phyloP scores from a whole-genome alignment of 2,888 invertebrate species.

The Mylabris sibirica region DNA sequence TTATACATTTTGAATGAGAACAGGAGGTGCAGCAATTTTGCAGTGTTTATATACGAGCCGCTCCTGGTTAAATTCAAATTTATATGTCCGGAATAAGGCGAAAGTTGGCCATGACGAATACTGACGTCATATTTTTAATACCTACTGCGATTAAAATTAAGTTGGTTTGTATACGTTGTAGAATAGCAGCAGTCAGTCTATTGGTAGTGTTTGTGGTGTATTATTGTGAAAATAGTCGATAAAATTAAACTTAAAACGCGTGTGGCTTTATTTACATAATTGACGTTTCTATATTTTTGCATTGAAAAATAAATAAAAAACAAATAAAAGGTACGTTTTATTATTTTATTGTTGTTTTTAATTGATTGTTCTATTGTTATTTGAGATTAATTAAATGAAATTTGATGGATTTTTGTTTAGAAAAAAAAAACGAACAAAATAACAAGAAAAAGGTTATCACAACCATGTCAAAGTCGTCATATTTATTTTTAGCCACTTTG shows the following conservation, averaged over 20 bases:
- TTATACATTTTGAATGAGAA: too few species aligned
- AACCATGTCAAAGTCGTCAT: constrained; percentile 30
- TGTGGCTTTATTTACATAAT: constrained; percentile 12
- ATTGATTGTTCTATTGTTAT: not conserved
- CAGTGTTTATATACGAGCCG: too few species aligned
- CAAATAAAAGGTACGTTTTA: not conserved
- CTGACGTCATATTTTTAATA: not conserved
- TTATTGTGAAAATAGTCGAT: not conserved
- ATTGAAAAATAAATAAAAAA: not conserved
- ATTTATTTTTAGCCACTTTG: constrained; percentile 21
- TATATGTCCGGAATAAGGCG: too few species aligned
- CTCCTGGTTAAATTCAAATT: too few species aligned
- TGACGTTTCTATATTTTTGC: not conserved
- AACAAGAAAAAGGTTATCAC: constrained; percentile 24
- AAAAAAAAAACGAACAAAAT: too few species aligned
- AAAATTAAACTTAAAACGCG: not conserved
- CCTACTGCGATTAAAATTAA: not conserved
- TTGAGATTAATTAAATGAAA: constrained; percentile 8
- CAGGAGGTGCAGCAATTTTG: too few species aligned
- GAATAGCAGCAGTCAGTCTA: not conserved
- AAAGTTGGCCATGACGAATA: constrained; percentile 1
- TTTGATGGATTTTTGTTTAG: constrained; percentile 16
- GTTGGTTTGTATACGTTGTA: not conserved
- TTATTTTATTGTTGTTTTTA: not conserved
- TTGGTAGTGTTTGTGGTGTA: not conserved